These are phyloP conservation scores for Kryptopterus vitreolus DNA, from an alignment of 2,797 vertebrate species.

Conservation along the genomic window DNA sequence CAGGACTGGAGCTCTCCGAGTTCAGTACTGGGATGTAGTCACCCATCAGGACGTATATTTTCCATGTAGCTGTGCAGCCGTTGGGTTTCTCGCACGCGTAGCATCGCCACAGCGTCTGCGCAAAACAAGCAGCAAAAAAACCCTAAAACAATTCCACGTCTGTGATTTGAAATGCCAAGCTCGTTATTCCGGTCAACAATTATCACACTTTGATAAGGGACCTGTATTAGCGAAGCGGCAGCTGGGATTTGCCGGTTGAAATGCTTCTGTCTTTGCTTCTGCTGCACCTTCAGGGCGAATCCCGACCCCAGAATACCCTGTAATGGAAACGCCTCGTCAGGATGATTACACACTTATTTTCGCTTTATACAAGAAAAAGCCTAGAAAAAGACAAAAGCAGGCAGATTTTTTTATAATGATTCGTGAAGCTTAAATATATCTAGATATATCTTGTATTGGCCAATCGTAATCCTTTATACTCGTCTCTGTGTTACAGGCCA, in stretches of 20 bases:
- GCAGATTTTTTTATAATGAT: no score
- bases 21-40: slow-evolving; percentile 64
- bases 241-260: slow-evolving; percentile 80
- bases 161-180: no score
- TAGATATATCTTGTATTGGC: no score
- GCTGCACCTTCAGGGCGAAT: slow-evolving; percentile 80
- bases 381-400: no score
- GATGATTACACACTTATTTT: neutral
- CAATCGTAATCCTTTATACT: no score
- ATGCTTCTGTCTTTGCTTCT: slow-evolving; percentile 80
- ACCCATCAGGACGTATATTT: slow-evolving; percentile 79
- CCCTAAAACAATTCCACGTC: no score
- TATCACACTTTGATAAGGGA: no score
- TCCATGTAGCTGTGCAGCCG: slow-evolving; percentile 81
- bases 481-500: no score
- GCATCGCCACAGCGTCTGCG: slow-evolving; percentile 88
- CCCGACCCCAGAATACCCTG: slow-evolving; percentile 80
- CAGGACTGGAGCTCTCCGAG: slow-evolving; percentile 71
- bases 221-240: slow-evolving; percentile 70
- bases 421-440: no score
- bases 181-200: no score
- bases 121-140: neutral
- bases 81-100: slow-evolving; percentile 85
- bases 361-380: no score
- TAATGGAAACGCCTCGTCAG: neutral